Percentiles rank a stretch among this genome's conserved stretches.
These are phyloP conservation scores for Gisinianus flammeolus DNA, from an alignment of 2,888 invertebrate genomes.

Conservation along the genomic window DNA sequence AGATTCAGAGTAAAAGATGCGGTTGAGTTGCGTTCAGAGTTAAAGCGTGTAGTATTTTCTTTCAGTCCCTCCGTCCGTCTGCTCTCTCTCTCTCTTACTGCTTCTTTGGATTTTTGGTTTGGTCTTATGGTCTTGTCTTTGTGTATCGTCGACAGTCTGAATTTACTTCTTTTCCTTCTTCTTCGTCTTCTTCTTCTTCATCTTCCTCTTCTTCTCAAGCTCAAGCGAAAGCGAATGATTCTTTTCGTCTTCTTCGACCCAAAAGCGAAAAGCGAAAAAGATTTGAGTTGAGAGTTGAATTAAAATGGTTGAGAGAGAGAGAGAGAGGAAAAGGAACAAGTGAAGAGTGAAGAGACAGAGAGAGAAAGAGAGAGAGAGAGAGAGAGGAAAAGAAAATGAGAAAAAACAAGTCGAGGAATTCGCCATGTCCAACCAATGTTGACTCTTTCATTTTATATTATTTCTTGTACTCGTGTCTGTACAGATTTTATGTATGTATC, in stretches of 20 bases:
- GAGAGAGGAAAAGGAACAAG: too few species aligned
- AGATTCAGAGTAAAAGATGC: not conserved
- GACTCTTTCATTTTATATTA: not conserved
- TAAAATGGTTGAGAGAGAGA: too few species aligned
- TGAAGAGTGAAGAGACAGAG: not conserved
- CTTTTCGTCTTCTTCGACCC: not conserved
- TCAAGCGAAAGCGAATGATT: not conserved
- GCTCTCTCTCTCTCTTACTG: not conserved
- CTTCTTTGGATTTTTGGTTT: not conserved
- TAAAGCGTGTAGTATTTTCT: not conserved
- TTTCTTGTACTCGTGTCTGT: too few species aligned
- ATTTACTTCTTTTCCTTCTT: not conserved
- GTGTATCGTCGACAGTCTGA: not conserved
- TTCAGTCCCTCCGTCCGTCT: not conserved
- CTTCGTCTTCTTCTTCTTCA: not conserved
- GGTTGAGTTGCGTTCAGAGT: constrained; percentile 5
- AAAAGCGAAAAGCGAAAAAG: not conserved
- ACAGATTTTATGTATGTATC: too few species aligned
- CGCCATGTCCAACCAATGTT: constrained; percentile 3
- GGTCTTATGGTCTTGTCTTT: not conserved
- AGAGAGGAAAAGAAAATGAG: not conserved
- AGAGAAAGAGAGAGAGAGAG: not conserved
- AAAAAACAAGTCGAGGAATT: not conserved
- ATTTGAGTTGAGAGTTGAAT: not conserved
- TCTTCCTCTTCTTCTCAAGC: not conserved